These are phyloP conservation scores for Varecia variegata DNA, from an alignment of 2,797 vertebrate genomes.

Conservation along the genomic window DNA sequence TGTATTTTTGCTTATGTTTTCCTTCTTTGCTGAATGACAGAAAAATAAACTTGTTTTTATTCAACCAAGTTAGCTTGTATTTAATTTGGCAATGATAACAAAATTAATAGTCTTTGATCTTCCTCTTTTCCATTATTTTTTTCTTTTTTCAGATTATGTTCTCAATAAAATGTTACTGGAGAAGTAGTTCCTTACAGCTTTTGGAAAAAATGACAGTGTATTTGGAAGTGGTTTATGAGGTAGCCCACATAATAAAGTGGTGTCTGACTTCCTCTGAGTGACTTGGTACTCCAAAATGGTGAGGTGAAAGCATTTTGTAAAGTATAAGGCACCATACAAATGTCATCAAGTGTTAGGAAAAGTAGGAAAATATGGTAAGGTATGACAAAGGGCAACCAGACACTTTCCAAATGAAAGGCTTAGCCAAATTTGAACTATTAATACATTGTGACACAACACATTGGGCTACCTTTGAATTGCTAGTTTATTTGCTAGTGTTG, in stretches of 20 bases:
- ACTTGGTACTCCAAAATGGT: not conserved
- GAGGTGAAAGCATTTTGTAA: slow-evolving; percentile 10
- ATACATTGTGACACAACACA: not conserved
- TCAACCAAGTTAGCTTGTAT: not conserved
- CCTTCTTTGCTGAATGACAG: slow-evolving; percentile 46
- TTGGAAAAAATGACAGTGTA: not conserved
- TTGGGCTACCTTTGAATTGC: slow-evolving; percentile 1
- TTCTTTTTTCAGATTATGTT: not conserved
- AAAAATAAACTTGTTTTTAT: slow-evolving; percentile 22
- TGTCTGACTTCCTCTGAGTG: not conserved
- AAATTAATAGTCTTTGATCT: not conserved
- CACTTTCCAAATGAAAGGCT: not conserved
- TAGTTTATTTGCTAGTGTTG: not conserved
- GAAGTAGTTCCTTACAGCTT: not conserved
- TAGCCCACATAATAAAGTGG: no score
- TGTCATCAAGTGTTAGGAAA: not conserved
- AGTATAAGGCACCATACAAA: not conserved
- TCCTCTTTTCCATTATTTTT: slow-evolving; percentile 15
- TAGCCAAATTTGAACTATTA: not conserved
- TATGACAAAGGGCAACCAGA: not conserved
- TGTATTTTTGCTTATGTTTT: slow-evolving; percentile 58
- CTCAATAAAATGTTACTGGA: not conserved
- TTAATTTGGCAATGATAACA: not conserved
- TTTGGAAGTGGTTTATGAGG: slow-evolving; percentile 24
- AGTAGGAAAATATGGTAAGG: not conserved